Evolutionary conservation across 2,888 invertebrate genomes (phyloP), one percentile per base, ranked within the genome.

Genomic region (Ophion costatus): DNA sequence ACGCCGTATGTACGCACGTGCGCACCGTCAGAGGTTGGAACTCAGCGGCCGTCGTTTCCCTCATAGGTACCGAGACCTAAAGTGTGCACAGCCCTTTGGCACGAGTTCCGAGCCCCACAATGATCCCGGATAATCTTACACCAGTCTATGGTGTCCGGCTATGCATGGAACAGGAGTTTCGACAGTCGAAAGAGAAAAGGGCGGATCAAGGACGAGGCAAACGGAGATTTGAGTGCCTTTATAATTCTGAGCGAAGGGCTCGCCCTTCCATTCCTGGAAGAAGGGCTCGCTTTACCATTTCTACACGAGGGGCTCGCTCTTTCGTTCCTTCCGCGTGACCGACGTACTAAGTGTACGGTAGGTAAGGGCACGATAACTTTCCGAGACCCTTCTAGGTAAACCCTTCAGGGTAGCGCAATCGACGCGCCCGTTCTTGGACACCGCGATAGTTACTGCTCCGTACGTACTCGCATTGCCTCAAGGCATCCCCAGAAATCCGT

Each of bases 391-490:
- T 56, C 75, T 45, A 59, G 61, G 51, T 20, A 61, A 24, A 20
- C 45, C 69, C 69, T 67, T 66, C 51, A 33, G 17, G 38, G 64
- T 82, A 63, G 81, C 76, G 22, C 69, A 51, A 69, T 51, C 51
- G 51, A 51, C 69, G 69, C 51, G 6, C 69, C 20, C 22, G 22
- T 45, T 69, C 69, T 69, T 51, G 51, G 24, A 69, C 51, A 2
- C 71, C 57, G 71, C 82, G 82, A 82, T 82, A 71, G 82, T 82
- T 82, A 82, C 77, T 70, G 51, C 61, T 67, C 73, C 64, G 59
- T 66, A 24, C 24, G 20, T 67, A 33, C 56, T 76, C 22, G 22
- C 38, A 22, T 61, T 51, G 14, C 51, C 4, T 17, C 51, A 2
- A 14, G 4, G 17, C 51, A 14, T 51, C 5, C 17, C 51, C 14